Conservation (phyloP, 2,113 vertebrate species). For the Brevimyrus niger region DNA sequence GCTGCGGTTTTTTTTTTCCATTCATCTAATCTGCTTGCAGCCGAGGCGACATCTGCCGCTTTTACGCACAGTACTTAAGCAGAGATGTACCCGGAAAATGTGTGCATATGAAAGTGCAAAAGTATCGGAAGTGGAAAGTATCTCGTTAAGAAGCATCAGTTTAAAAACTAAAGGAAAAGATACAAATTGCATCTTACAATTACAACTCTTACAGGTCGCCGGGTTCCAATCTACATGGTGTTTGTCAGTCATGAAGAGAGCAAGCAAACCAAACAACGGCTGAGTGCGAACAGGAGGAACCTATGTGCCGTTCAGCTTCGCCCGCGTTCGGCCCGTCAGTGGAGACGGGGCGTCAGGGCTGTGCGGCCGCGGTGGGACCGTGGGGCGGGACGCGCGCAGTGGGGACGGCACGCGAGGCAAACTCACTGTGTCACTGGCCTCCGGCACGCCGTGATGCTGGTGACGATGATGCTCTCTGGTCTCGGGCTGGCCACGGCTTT, state of each 20-base stretch:
- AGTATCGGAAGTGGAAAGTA: not conserved
- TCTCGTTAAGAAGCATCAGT: not conserved
- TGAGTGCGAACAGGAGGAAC: not conserved
- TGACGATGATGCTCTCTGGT: conserved; percentile 84
- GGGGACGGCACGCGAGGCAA: not conserved
- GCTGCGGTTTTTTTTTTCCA: not conserved
- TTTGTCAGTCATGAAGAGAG: not conserved
- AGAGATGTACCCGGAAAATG: not conserved
- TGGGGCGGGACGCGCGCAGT: not conserved
- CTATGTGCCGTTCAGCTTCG: not conserved
- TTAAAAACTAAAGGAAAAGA: not conserved
- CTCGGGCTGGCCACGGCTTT: conserved; percentile 91
- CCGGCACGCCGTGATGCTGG: conserved; percentile 78
- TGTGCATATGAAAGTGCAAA: not conserved
- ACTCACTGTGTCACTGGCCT: conserved; percentile 73
- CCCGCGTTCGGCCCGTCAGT: not conserved
- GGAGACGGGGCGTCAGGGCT: not conserved
- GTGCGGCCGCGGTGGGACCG: not conserved
- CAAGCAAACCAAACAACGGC: not conserved
- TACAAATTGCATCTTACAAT: too few relatives aligned
- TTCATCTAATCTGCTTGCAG: not conserved
- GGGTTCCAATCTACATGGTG: not conserved
- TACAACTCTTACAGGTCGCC: not conserved
- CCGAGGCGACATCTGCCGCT: not conserved
- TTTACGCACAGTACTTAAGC: not conserved